Conservation (phyloP, 2,113 vertebrate genomes). For the Vanacampus margaritifer region DNA sequence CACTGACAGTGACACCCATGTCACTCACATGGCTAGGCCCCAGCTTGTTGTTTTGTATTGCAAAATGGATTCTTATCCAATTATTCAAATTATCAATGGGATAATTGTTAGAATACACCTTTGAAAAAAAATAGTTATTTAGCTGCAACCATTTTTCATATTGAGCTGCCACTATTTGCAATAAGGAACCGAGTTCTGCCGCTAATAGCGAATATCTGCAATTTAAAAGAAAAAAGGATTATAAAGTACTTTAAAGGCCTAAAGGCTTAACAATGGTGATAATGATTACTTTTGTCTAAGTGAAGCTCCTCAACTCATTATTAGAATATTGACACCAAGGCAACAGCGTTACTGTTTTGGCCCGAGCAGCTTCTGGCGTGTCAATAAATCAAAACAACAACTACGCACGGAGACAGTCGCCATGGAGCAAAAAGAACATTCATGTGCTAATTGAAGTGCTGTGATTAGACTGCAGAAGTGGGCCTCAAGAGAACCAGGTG, state of each 20-base stretch:
- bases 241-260: too few relatives aligned
- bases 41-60: neutral
- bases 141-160: too few relatives aligned
- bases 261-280: too few relatives aligned
- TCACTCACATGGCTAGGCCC: neutral
- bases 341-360: neutral
- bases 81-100: too few relatives aligned
- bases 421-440: conserved; percentile 4
- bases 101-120: too few relatives aligned
- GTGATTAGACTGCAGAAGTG: conserved; percentile 19
- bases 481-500: conserved; percentile 46
- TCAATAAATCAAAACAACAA: neutral
- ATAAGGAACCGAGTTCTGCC: too few relatives aligned
- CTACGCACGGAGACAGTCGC: neutral
- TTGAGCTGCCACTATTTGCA: too few relatives aligned
- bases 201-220: too few relatives aligned
- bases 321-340: too few relatives aligned
- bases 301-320: neutral
- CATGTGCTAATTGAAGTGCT: conserved; percentile 22
- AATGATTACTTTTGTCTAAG: neutral
- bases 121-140: too few relatives aligned
- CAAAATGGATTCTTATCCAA: too few relatives aligned
- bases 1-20: neutral
- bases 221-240: too few relatives aligned
- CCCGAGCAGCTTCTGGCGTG: neutral